phyloP scores from a whole-genome alignment of 2,888 invertebrate genomes.

The Acleris holmiana region DNA sequence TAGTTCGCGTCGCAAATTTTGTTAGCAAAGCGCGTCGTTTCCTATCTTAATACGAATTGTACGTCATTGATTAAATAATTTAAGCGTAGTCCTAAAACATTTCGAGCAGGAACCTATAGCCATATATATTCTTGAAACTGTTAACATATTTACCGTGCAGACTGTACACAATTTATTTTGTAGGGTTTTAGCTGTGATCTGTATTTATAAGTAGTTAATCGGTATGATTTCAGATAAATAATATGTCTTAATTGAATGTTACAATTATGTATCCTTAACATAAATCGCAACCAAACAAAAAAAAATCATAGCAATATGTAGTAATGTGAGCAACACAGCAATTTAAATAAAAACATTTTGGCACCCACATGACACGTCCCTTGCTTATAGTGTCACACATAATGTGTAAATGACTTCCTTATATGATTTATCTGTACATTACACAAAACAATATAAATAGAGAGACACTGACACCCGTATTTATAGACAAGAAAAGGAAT shows the following conservation, averaged over 20 bases:
- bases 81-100: neutral
- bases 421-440: neutral
- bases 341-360: too few relatives aligned
- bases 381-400: too few relatives aligned
- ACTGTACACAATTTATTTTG: conserved; percentile 39
- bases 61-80: too few relatives aligned
- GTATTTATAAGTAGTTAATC: conserved; percentile 49
- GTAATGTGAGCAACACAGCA: too few relatives aligned
- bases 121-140: neutral
- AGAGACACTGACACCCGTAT: too few relatives aligned
- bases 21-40: neutral
- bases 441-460: conserved; percentile 26
- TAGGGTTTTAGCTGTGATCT: conserved; percentile 52
- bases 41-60: neutral
- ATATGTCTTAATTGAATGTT: conserved; percentile 25
- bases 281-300: too few relatives aligned
- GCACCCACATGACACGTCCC: too few relatives aligned
- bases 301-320: too few relatives aligned
- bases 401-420: too few relatives aligned
- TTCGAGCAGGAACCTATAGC: neutral
- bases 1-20: neutral
- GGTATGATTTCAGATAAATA: conserved; percentile 38
- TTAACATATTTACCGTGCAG: conserved; percentile 7
- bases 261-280: conserved; percentile 5
- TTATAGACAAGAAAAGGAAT: too few relatives aligned